phyloP scores from a whole-genome alignment of 2,888 invertebrate genomes.

The Protonemura montana region DNA sequence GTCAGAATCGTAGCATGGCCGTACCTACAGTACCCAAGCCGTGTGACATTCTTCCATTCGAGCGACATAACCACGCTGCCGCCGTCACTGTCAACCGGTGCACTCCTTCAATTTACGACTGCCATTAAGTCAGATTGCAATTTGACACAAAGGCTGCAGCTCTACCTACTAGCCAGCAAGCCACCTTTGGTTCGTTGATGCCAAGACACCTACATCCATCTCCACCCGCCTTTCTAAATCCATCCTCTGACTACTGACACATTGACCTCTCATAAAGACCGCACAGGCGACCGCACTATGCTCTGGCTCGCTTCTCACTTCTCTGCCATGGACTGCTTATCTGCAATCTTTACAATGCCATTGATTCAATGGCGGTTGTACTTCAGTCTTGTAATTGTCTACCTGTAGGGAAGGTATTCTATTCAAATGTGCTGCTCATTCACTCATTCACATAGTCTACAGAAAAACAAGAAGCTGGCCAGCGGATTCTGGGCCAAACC shows the following conservation, averaged over 20 bases:
- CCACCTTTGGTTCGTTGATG: background rate
- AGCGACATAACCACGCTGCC: too few relatives aligned
- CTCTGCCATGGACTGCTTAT: background rate
- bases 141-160: background rate
- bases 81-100: background rate
- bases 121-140: background rate
- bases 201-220: constrained; percentile 1
- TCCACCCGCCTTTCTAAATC: background rate
- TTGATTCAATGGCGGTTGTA: background rate
- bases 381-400: background rate
- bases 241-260: background rate
- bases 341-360: constrained; percentile 4
- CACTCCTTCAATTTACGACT: background rate
- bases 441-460: background rate
- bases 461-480: background rate
- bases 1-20: background rate
- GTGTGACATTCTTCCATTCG: background rate
- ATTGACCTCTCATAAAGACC: constrained; percentile 3
- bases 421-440: background rate
- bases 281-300: background rate
- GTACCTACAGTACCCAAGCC: too few relatives aligned
- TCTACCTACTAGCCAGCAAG: background rate
- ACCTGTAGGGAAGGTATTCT: background rate
- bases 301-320: background rate
- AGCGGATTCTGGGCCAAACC: background rate